Base-by-base conservation (phyloP, 2,888 invertebrate species). In the Lochmaea capreae region DNA sequence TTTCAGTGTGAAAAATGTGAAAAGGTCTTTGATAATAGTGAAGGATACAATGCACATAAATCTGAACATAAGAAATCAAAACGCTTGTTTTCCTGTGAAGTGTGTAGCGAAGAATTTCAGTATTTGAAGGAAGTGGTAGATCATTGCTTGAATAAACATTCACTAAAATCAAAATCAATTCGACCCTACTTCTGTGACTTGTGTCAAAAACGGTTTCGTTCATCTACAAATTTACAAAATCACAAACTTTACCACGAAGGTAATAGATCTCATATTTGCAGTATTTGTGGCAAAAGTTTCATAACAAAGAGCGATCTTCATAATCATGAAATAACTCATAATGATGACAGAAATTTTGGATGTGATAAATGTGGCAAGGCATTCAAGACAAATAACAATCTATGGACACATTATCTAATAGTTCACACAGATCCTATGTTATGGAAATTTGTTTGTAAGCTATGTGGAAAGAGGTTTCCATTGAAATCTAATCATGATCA, bases 231-330 rank as follows among this genome's bases (percentile, higher is more conserved):
- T 67, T 71, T 85, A 16, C 79, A 81, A 26, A 83, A 83, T 67
- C 85, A 85, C 71, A 82, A 79, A 67, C 77, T 82, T 39, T 84
- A 84, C 67, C 85, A 85, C 72, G 74, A 79, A 16, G 81, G 81
- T 12, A 79, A 80, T 42, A 78, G 85, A 6, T 75, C 76, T 9
- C 81, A 83, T 46, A 81, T 84, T 46, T 85, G 85, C 70, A 81
- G 81, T 68, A 81, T 79, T 69, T 85, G 84, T 72, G 84, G 84
- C 6, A 90, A 90, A 82, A 87, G 88, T 63, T 85, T 82, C 70
- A 83, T 83, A 43, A 84, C 84, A 0, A 83, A 82, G 72, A 80
- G 80, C 16, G 84, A 85, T 67, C 76, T 85, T 22, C 80, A 76
- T 2, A 79, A 79, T 4, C 85, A 85, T 75, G 84, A 84, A 71